phyloP scores from a whole-genome alignment of 1,140 invertebrate species.

The Drosophila albomicans region DNA sequence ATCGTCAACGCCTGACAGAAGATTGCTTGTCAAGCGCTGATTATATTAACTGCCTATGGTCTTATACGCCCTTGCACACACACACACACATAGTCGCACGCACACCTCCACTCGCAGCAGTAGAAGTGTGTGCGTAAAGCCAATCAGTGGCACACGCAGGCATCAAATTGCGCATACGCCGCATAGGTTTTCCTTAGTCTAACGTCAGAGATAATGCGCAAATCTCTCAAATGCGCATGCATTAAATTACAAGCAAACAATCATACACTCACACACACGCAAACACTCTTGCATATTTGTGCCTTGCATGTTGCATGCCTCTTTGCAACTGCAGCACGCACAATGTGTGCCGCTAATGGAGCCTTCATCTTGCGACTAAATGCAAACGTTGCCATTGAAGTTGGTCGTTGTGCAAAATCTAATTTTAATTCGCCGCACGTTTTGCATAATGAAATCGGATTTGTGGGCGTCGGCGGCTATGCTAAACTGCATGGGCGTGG shows the following conservation, averaged over 20 bases:
- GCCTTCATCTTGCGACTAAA: constrained; percentile 34
- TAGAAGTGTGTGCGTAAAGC: constrained; percentile 23
- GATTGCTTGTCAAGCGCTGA: constrained; percentile 77
- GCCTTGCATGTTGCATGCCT: constrained; percentile 28
- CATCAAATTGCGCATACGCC: constrained; percentile 52
- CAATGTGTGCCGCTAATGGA: constrained; percentile 59
- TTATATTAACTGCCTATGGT: constrained; percentile 75
- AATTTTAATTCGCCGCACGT: constrained; percentile 78
- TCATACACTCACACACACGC: not conserved
- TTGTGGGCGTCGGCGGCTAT: constrained; percentile 44
- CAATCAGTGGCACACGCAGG: constrained; percentile 33
- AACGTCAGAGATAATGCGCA: constrained; percentile 44
- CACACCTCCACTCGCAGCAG: not conserved
- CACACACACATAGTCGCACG: not conserved
- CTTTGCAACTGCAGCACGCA: constrained; percentile 39
- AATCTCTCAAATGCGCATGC: constrained; percentile 55
- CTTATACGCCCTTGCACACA: constrained; percentile 15
- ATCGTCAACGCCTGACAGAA: constrained; percentile 66
- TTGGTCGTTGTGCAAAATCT: constrained; percentile 60
- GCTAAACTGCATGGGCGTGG: constrained; percentile 16
- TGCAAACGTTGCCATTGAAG: constrained; percentile 52
- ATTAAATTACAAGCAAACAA: constrained; percentile 49
- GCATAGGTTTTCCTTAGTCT: constrained; percentile 11
- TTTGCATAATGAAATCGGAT: constrained; percentile 81
- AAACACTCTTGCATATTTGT: constrained; percentile 4